A percentile compares a stretch with the other conserved stretches of the same genome.
These are phyloP conservation scores for Sminthurinus signatus DNA, from an alignment of 1,140 invertebrate species.

Conservation along the genomic window DNA sequence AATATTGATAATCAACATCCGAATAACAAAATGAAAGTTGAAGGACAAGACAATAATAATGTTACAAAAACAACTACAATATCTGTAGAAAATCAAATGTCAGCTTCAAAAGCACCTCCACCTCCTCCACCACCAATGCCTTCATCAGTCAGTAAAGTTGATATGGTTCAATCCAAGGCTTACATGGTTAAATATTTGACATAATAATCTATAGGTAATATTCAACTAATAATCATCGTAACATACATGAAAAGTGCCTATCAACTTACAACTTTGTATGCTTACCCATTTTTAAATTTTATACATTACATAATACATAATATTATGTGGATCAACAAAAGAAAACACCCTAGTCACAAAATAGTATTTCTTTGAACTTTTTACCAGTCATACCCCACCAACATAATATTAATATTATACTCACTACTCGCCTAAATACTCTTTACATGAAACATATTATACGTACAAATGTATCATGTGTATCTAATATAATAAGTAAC, in stretches of 20 bases:
- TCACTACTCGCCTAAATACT: no score
- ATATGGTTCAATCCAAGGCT: neutral
- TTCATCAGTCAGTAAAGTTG: neutral
- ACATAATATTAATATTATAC: no score
- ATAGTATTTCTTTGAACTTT: neutral
- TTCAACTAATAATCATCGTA: no score
- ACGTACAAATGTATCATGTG: neutral
- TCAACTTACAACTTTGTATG: neutral
- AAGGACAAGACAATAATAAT: neutral
- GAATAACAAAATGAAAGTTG: conserved; percentile 1
- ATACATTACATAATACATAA: neutral
- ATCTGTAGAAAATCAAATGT: neutral
- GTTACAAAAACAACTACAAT: no score
- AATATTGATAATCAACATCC: neutral
- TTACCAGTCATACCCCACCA: no score
- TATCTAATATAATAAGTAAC: neutral
- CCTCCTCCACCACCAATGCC: conserved; percentile 17
- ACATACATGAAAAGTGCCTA: no score
- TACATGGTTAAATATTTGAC: neutral
- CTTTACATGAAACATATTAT: no score
- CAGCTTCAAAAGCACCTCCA: neutral
- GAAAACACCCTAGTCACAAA: neutral
- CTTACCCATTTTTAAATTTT: neutral
- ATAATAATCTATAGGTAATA: neutral
- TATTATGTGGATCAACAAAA: neutral